Percentiles rank a stretch among this genome's conserved stretches.
phyloP scores from a whole-genome alignment of 2,797 vertebrate species.

The Platalea minor region DNA sequence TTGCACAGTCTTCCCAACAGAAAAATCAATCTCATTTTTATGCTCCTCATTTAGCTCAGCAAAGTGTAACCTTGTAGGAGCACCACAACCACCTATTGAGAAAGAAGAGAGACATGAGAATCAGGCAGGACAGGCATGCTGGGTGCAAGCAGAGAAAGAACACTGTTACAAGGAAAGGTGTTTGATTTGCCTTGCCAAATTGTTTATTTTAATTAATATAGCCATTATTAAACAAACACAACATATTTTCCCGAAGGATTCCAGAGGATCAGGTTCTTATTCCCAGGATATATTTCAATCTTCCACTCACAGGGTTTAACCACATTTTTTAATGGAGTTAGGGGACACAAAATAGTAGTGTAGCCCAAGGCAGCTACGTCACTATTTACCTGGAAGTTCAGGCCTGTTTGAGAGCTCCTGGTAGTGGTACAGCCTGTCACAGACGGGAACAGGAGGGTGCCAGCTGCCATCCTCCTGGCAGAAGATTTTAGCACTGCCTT shows the following conservation, averaged over 20 bases:
- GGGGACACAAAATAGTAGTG: neutral
- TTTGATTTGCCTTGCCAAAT: neutral
- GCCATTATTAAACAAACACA: neutral
- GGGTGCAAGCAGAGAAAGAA: neutral
- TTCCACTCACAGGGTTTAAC: neutral
- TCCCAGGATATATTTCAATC: neutral
- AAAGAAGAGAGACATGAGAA: conserved; percentile 14
- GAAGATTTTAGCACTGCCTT: conserved; percentile 58
- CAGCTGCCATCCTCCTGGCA: conserved; percentile 67
- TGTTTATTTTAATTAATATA: neutral
- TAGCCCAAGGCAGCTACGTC: rapidly evolving
- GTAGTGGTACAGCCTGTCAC: neutral
- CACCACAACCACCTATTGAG: conserved; percentile 59
- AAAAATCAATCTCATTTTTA: conserved; percentile 50
- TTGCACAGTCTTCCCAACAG: conserved; percentile 58
- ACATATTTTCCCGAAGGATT: neutral
- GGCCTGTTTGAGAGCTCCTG: rapidly evolving
- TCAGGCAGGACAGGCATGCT: neutral
- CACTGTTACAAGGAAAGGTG: neutral
- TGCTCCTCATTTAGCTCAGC: conserved; percentile 54
- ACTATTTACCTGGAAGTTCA: neutral
- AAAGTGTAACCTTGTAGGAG: conserved; percentile 39
- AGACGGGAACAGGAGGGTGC: conserved; percentile 61
- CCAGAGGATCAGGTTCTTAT: neutral
- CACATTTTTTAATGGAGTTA: rapidly evolving